Conservation (phyloP, 2,113 vertebrate genomes). For the Callocephalon fimbriatum region DNA sequence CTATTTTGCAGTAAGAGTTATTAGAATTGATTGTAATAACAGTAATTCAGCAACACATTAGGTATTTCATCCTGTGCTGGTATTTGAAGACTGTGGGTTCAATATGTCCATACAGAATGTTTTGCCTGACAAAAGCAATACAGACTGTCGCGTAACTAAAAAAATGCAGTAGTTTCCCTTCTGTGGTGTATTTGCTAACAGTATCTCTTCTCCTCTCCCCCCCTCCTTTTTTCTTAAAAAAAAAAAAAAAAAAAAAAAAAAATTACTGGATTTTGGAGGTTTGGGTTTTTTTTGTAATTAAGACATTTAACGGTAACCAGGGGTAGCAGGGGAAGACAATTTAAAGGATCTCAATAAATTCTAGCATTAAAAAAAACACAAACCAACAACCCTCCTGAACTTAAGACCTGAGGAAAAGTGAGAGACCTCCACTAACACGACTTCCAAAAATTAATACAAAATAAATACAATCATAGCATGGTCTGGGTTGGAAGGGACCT, state of each 20-base stretch:
- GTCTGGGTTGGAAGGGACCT: not conserved
- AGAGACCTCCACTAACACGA: not conserved
- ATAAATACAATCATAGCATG: not conserved
- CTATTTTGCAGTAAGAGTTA: not conserved
- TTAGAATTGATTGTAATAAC: not conserved
- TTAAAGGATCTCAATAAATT: not conserved
- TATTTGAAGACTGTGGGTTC: not conserved
- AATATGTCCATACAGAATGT: not conserved
- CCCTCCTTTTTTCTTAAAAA: not conserved
- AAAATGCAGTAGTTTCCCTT: not conserved
- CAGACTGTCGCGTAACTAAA: not conserved
- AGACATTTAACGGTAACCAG: not conserved
- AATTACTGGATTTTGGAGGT: not conserved
- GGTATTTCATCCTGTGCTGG: not conserved
- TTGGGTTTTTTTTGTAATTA: not conserved
- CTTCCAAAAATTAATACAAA: not conserved
- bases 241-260: not conserved
- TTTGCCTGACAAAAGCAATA: not conserved
- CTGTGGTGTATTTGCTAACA: not conserved
- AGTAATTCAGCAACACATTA: not conserved
- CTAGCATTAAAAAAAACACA: not conserved
- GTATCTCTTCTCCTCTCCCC: not conserved
- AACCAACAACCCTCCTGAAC: not conserved
- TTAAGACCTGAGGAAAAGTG: not conserved
- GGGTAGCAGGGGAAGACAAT: not conserved